These are phyloP conservation scores for Sitta carolinensis DNA, from an alignment of 2,797 vertebrate genomes.

Conservation along the genomic window DNA sequence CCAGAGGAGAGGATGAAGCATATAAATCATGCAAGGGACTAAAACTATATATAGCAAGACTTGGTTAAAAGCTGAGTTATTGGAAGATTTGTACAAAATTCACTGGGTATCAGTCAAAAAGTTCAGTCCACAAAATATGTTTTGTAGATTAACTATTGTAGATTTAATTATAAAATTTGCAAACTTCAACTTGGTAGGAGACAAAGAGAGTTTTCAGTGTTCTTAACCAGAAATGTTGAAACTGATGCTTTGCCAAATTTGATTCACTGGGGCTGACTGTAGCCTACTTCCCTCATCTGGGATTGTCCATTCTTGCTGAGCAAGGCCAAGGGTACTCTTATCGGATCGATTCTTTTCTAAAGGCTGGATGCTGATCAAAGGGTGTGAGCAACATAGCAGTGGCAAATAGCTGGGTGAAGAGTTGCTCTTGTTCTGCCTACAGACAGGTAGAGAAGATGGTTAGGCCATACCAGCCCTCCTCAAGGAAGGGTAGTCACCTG, in stretches of 20 bases:
- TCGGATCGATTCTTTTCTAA: neutral
- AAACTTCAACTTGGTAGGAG: neutral
- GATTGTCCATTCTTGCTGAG: neutral
- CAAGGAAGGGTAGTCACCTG: neutral
- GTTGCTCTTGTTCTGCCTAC: neutral
- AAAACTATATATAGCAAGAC: neutral
- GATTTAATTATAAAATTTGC: neutral
- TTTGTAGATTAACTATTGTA: neutral
- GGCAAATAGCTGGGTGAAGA: neutral
- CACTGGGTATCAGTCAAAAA: rapidly evolving
- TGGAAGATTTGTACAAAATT: neutral
- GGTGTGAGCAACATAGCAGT: neutral
- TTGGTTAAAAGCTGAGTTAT: neutral
- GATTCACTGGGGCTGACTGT: neutral
- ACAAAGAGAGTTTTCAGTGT: neutral
- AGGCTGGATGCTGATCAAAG: neutral
- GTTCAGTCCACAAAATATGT: neutral
- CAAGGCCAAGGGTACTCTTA: neutral
- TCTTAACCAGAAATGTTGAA: neutral
- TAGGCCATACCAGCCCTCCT: neutral
- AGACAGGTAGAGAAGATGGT: neutral
- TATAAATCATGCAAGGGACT: neutral
- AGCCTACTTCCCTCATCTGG: neutral
- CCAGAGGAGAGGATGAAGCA: neutral
- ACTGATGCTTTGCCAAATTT: neutral